Base-by-base conservation (phyloP, 2,888 invertebrate genomes). In the Hydropsyche betteni region DNA sequence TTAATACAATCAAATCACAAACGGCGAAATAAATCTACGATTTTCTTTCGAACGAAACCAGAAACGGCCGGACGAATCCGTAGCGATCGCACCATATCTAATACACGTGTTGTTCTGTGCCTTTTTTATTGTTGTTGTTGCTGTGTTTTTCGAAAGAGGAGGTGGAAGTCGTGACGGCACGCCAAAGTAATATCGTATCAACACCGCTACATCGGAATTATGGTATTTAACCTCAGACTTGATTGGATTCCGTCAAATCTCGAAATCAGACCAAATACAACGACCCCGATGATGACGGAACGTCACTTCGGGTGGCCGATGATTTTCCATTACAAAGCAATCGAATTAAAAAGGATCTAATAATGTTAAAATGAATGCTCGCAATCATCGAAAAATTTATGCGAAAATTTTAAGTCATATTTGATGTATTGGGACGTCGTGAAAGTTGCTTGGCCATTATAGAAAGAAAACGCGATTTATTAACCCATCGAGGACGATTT, bases 181-280 rank as follows among this genome's bases (percentile, higher is more conserved):
- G 64, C 64, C 64, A 64, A 44, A 44, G 44, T 4, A 44, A 44
- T 34, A 34, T n/a, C 64, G 64, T 64, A 64, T 64, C 64, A 64
- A 64, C 64, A 64, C 64, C 64, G 34, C 64, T 36, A 44, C 44
- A 64, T 64, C 64, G 64, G 64, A 64, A 64, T 64, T 64, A 64
- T 64, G 64, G 64, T 64, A 64, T 64, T 64, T 64, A 64, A 64
- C 64, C 64, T 64, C 64, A 64, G 64, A 64, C 64, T 64, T 64
- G 34, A 64, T 64, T 64, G 64, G 64, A 64, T 64, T 64, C 36
- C 36, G 24, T 64, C 64, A 64, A 64, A 64, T 64, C 10, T 64
- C 64, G 36, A 64, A 16, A 24, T 64, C 64, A n/a, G 36, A 64
- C 64, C 36, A 64, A 36, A 36, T 64, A 34, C 64, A 10, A 61